Evolutionary conservation across 2,113 vertebrate genomes (phyloP), one percentile per base, ranked within the genome.

Genomic region (Garra rufa): DNA sequence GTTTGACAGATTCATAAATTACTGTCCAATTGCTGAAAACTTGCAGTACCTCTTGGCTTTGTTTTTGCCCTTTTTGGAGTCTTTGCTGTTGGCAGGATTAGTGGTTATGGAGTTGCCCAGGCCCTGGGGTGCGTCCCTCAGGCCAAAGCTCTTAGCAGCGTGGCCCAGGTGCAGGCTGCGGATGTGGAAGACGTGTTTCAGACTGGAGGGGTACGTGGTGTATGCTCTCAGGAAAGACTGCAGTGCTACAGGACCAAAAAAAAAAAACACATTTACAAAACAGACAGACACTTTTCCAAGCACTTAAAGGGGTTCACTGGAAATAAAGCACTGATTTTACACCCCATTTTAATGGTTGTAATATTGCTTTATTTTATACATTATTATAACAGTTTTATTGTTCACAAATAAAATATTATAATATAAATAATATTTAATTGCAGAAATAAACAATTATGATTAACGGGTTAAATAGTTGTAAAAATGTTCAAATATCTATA

Each of bases 141-240:
- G 92, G 73, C 97, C 98, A 6, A 99, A 99, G 93, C 97, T 99
- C 95, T 99, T 99, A 89, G 1, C 99, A 87, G 86, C 93, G 0
- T 99, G 98, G 15, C 98, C 98, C 59, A 99, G 93, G 89, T 99
- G 98, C 48, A 99, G 88, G 70, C 90, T 89, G 85, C 95, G 84
- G 95, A 98, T 92, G 86, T 99, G 97, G 92, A 99, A 99, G 93
- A 99, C 93, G 83, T 96, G 95, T 89, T 97, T 99, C 86, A 99
- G 94, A 76, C 88, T 91, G 41, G 92, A 90, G 1, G 98, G 97
- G 90, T 98, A 99, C 61, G 96, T 92, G 17, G 98, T 92, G 1
- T 99, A 99, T 0, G 98, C 94, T 24, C 96, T 93, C 85, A 99
- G 93, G 90, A 97, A 99, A 19, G 97, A 98, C 90, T 98, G 97